These are phyloP conservation scores for Aurelia sp. DNA, from an alignment of 30 jellyfish, hydroid and myxozoan genomes.

Conservation along the genomic window DNA sequence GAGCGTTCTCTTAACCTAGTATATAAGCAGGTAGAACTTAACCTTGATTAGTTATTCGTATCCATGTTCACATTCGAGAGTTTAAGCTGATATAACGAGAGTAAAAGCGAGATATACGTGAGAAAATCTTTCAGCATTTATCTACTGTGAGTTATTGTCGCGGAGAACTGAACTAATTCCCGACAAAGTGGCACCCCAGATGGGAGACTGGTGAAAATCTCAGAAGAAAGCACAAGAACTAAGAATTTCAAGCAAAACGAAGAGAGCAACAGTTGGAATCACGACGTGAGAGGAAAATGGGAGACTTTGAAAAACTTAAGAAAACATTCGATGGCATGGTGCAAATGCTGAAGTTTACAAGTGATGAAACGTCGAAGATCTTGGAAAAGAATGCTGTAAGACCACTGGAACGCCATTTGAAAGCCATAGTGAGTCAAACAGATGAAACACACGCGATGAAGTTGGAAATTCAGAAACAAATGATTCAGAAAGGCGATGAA, in stretches of 20 bases:
- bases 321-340: constrained; percentile 3
- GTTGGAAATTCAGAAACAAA: constrained; percentile 19
- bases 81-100: too few relatives aligned
- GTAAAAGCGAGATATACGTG: not conserved
- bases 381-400: not conserved
- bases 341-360: constrained; percentile 11
- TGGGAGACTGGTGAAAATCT: not conserved
- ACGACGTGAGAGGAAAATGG: too few relatives aligned
- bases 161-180: not conserved
- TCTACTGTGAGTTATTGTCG: constrained; percentile 21
- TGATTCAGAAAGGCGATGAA: constrained; percentile 14
- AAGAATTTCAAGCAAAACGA: too few relatives aligned
- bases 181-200: constrained; percentile 35
- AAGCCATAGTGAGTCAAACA: constrained; percentile 27
- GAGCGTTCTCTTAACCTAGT: too few relatives aligned
- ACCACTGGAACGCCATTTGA: constrained; percentile 14
- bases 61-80: too few relatives aligned
- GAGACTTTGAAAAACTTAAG: not conserved
- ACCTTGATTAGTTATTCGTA: too few relatives aligned
- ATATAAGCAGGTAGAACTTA: too few relatives aligned
- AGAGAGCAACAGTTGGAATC: too few relatives aligned
- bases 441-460: constrained; percentile 29
- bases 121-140: not conserved
- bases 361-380: not conserved
- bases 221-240: too few relatives aligned